Evolutionary conservation across 2,113 vertebrate species (phyloP).

Genomic region (Cyprichromis sp.): DNA sequence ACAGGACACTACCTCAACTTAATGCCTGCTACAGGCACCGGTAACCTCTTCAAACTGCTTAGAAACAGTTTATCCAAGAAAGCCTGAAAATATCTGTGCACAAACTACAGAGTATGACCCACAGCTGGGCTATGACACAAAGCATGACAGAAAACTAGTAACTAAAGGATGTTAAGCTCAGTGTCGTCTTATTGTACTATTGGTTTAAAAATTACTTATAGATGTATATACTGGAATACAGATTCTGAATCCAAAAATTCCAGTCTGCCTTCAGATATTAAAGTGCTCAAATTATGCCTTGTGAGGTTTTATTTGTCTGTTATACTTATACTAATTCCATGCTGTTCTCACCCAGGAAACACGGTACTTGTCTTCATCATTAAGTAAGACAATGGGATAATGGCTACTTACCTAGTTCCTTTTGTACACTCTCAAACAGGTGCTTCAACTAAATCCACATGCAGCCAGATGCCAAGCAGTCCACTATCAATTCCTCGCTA

Average conservation of each 20-base stretch:
- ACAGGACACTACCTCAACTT: not conserved
- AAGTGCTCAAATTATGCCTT: not conserved
- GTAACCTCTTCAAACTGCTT: not conserved
- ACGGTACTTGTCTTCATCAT: not conserved
- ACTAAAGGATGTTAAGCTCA: not conserved
- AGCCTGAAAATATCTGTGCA: not conserved
- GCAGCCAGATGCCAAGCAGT: not conserved
- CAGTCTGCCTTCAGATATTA: not conserved
- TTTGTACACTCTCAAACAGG: not conserved
- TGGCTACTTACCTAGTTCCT: not conserved
- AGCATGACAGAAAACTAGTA: not conserved
- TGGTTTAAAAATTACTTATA: not conserved
- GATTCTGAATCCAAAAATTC: not conserved
- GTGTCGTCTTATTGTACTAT: not conserved
- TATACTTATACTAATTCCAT: not conserved
- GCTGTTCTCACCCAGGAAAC: not conserved
- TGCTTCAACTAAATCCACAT: not conserved
- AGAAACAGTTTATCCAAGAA: not conserved
- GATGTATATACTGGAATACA: not conserved
- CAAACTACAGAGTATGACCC: not conserved
- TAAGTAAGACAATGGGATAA: not conserved
- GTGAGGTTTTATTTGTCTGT: not conserved
- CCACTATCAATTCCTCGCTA: not conserved
- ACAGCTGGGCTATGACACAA: not conserved
- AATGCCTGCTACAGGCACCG: not conserved